These are phyloP conservation scores for Drosophila testacea DNA, from an alignment of 2,888 invertebrate genomes.

Conservation along the genomic window DNA sequence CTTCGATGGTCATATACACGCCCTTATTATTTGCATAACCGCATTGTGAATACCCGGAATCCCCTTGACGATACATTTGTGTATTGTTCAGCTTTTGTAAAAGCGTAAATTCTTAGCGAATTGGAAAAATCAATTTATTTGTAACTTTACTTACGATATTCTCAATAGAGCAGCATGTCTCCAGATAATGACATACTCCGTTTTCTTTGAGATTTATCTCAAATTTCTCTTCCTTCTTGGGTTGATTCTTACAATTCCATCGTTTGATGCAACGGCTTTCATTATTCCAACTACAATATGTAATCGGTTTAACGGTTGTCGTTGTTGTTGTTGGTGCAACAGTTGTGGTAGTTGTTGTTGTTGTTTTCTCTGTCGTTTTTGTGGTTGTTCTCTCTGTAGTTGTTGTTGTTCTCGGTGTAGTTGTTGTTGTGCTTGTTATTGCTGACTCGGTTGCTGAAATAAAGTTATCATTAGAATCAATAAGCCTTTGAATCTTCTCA, in stretches of 20 bases:
- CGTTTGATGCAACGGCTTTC: background rate
- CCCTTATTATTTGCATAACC: conserved; percentile 27
- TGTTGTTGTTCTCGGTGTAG: background rate
- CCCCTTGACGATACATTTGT: fast-evolving
- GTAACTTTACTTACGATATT: conserved; percentile 9
- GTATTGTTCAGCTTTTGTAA: background rate
- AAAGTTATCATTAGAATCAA: too few species aligned
- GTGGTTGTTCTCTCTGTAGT: background rate
- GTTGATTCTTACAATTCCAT: conserved; percentile 9
- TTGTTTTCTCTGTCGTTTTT: background rate
- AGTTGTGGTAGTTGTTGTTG: background rate
- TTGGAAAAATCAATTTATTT: background rate
- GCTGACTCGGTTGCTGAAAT: background rate
- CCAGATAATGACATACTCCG: conserved; percentile 18
- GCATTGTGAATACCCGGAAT: background rate
- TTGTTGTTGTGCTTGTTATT: background rate
- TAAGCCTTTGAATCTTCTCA: background rate
- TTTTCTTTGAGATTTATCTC: background rate
- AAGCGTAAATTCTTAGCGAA: background rate
- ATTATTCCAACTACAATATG: background rate
- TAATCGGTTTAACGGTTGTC: conserved; percentile 13
- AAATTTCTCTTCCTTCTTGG: background rate
- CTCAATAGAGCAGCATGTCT: conserved; percentile 10
- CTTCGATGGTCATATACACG: conserved; percentile 16
- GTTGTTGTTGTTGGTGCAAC: conserved; percentile 14